Conservation (phyloP, 2,888 invertebrate genomes). For the Pyrrhia umbra region DNA sequence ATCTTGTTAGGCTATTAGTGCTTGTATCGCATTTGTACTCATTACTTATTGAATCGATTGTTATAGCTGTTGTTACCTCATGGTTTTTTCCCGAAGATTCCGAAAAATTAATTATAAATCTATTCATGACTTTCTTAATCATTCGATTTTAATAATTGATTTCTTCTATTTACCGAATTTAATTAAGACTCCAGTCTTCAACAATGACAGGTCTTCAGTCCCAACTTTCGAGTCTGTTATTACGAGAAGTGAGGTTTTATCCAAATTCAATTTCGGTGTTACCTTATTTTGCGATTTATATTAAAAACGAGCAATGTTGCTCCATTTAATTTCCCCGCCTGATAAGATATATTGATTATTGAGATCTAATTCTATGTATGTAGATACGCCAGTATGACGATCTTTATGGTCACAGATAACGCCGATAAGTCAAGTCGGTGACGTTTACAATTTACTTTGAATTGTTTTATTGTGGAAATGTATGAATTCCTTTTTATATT, state of each 20-base stretch:
- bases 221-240: conserved; percentile 12
- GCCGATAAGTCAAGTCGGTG: conserved; percentile 51
- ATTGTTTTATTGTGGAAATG: conserved; percentile 15
- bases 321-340: conserved; percentile 61
- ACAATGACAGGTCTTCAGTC: conserved; percentile 28
- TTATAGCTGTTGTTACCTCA: not conserved
- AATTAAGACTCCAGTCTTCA: conserved; percentile 17
- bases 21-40: conserved; percentile 36
- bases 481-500: not conserved
- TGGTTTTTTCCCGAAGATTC: not conserved
- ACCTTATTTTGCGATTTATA: conserved; percentile 26
- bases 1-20: conserved; percentile 53
- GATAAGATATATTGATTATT: conserved; percentile 71
- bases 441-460: conserved; percentile 55
- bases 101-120: not conserved
- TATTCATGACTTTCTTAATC: not conserved
- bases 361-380: conserved; percentile 67
- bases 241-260: too few species aligned
- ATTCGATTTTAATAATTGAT: not conserved
- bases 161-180: not conserved
- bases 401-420: conserved; percentile 63
- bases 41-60: conserved; percentile 30
- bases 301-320: conserved; percentile 57
- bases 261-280: conserved; percentile 55
- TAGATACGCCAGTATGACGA: conserved; percentile 64